Percentiles rank a stretch among this genome's conserved stretches.
Evolutionary conservation across 2,113 vertebrate genomes (phyloP).

Genomic region (Procavia capensis): DNA sequence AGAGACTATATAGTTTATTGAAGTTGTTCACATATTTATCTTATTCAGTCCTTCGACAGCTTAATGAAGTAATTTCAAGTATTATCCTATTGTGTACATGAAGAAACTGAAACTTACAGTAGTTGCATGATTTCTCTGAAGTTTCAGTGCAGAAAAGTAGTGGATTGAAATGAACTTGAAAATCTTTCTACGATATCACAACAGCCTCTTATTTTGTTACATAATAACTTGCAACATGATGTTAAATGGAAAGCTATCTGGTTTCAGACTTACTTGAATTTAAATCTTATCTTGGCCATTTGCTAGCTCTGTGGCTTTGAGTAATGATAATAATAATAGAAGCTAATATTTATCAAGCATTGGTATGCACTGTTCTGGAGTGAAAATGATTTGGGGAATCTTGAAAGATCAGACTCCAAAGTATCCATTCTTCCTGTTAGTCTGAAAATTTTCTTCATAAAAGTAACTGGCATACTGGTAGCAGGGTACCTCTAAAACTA

Average conservation of each 20-base stretch:
- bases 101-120: neutral
- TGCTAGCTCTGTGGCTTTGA: neutral
- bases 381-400: neutral
- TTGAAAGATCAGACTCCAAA: neutral
- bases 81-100: neutral
- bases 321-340: neutral
- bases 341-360: neutral
- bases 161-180: neutral
- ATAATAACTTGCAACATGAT: neutral
- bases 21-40: neutral
- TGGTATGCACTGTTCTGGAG: neutral
- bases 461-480: neutral
- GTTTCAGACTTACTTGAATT: neutral
- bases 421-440: neutral
- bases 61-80: neutral
- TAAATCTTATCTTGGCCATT: neutral
- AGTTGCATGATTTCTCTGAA: neutral
- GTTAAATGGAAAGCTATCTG: neutral
- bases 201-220: neutral
- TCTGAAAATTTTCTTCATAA: neutral
- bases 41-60: neutral
- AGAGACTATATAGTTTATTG: neutral
- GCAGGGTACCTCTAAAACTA: neutral
- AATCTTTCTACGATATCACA: neutral
- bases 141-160: neutral